These are phyloP conservation scores for Lycophotia porphyrea DNA, from an alignment of 2,888 invertebrate genomes.

Conservation along the genomic window DNA sequence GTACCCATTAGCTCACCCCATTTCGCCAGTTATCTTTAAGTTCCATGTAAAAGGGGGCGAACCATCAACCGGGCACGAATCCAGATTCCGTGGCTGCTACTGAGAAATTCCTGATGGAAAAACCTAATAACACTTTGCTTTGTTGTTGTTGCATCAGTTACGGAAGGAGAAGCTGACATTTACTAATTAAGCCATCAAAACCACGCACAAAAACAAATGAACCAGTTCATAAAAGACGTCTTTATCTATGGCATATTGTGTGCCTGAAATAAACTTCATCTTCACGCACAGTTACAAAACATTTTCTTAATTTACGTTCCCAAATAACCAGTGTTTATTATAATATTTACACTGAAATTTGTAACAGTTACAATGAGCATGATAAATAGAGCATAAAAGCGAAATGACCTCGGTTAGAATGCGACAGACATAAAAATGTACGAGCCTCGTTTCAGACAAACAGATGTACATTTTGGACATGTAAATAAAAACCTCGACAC, in stretches of 20 bases:
- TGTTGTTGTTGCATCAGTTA: no score
- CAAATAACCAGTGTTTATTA: constrained; percentile 3
- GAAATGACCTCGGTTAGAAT: constrained; percentile 29
- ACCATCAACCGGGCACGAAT: no score
- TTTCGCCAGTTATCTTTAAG: no score
- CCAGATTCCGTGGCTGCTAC: no score
- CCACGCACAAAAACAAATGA: no score
- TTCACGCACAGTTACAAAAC: background rate
- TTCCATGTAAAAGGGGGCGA: no score
- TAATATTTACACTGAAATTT: constrained; percentile 18
- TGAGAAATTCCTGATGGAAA: no score
- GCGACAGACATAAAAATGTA: constrained; percentile 21
- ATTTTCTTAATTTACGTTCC: background rate
- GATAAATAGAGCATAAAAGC: constrained; percentile 27
- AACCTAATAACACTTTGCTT: no score
- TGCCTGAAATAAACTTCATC: background rate
- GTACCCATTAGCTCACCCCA: no score
- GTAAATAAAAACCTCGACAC: constrained; percentile 11
- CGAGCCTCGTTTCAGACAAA: constrained; percentile 18
- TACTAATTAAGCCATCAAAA: no score
- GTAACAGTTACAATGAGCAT: constrained; percentile 11
- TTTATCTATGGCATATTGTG: background rate
- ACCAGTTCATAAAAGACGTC: no score
- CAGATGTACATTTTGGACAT: constrained; percentile 21
- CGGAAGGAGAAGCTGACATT: no score